phyloP scores from a whole-genome alignment of 2,888 invertebrate genomes.

The Cerastoderma edule region DNA sequence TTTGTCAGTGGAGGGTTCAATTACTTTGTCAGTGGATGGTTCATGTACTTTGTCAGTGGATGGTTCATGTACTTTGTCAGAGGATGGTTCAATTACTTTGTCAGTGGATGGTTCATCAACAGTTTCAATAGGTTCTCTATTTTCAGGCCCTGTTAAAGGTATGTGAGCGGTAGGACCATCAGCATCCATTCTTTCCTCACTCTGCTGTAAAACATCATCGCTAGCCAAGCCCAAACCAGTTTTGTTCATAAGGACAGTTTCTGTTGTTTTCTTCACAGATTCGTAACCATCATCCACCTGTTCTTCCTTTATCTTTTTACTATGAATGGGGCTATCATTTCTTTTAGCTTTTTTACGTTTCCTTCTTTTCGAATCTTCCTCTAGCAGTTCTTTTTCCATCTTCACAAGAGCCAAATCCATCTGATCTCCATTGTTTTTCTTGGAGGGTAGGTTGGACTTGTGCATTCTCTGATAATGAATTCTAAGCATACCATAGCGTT shows the following conservation, averaged over 20 bases:
- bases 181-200: too few relatives aligned
- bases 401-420: constrained; percentile 37
- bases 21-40: too few relatives aligned
- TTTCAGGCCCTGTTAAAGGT: too few relatives aligned
- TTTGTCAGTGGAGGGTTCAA: neutral
- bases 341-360: neutral
- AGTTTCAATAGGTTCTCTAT: too few relatives aligned
- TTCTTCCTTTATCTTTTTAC: constrained; percentile 38
- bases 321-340: too few relatives aligned
- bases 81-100: neutral
- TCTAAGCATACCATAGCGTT: constrained; percentile 64
- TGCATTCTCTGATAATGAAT: constrained; percentile 68
- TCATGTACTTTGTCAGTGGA: neutral
- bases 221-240: too few relatives aligned
- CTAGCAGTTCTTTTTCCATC: constrained; percentile 39
- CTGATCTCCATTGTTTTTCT: constrained; percentile 26
- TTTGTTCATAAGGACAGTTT: too few relatives aligned
- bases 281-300: constrained; percentile 26
- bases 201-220: too few relatives aligned
- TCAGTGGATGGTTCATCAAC: neutral
- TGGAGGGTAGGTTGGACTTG: constrained; percentile 33
- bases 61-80: neutral
- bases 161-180: too few relatives aligned
- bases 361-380: constrained; percentile 24
- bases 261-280: neutral